Conservation (phyloP, 2,888 invertebrate species). For the Amphimallon solstitiale region DNA sequence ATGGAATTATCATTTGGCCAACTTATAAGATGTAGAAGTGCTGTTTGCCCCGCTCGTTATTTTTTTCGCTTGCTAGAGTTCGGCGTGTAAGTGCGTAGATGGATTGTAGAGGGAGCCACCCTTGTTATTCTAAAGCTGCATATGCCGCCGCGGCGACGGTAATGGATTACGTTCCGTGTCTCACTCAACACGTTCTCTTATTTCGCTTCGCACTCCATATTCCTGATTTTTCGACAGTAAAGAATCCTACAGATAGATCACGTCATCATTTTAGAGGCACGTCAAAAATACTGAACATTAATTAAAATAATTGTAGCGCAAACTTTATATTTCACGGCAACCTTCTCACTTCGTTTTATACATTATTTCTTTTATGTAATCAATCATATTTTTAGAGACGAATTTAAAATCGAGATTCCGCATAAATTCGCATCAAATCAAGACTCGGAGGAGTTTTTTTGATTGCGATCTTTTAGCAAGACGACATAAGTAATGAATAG, state of each 20-base stretch:
- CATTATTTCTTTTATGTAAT: no score
- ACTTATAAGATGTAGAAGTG: constrained; percentile 58
- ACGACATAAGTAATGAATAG: no score
- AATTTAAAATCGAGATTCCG: no score
- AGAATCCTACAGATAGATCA: not conserved
- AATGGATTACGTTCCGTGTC: constrained; percentile 51
- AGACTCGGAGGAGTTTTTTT: no score
- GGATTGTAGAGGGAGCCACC: constrained; percentile 53
- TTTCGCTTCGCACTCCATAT: constrained; percentile 3
- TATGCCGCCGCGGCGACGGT: constrained; percentile 48
- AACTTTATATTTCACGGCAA: no score
- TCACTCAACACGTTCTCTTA: not conserved
- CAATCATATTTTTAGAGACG: no score
- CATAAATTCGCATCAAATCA: no score
- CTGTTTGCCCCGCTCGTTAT: constrained; percentile 57
- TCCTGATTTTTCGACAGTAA: constrained; percentile 7
- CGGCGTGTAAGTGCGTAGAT: constrained; percentile 51
- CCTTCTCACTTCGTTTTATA: no score
- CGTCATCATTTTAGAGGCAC: not conserved
- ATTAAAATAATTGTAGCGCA: not conserved
- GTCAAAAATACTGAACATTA: not conserved
- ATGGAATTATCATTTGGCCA: constrained; percentile 59
- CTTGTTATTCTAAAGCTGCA: constrained; percentile 57
- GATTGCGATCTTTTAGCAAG: no score
- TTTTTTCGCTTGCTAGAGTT: constrained; percentile 53